Evolutionary conservation across 2,888 invertebrate species (phyloP), one percentile per base, ranked within the genome.

Genomic region (Rotaria magnacalcarata): DNA sequence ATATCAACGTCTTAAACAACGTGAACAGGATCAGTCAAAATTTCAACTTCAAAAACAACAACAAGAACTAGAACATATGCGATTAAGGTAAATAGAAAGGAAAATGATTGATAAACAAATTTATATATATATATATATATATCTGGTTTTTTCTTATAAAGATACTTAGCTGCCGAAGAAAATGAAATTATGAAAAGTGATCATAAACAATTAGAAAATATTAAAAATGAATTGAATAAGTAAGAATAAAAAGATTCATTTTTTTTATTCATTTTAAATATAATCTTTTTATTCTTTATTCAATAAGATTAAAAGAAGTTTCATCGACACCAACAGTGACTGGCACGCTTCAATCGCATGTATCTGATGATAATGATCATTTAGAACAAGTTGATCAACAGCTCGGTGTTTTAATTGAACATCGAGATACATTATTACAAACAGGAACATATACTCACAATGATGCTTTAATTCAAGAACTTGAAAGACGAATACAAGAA

Each of bases 391-490:
- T 60, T 1, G 90, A 90, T 87, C 90, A 90, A 67, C 90, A 90
- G 85, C 89, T 91, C 47, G 89, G 90, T 8, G 87, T 90, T 43
- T 88, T 91, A 67, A 90, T 91, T 21, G 90, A 91, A 87, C 91
- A 91, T 87, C 88, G 91, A 24, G 91, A 92, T 87, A 90, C 89
- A 4, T 87, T 92, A n/a, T 88, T 92, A 54, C 87, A 90, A 84
- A 91, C 91, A 27, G 91, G 92, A n/a, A 90, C 90, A 21, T 92
- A 91, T 88, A 89, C 90, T 43, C 89, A 89, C 54, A 90, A 90
- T 74, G 91, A 92, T 88, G 89, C 89, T 85, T 90, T 91, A 85
- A 91, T 92, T 60, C 89, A 90, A 8, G 91, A 91, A 87, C 89
- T 92, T n/a, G 91, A 91, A 87, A 88, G 90, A 87, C 90, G 91